Percentiles rank a stretch among this genome's conserved stretches.
These are phyloP conservation scores for Hydraecia micacea DNA, from an alignment of 2,888 invertebrate species.

Conservation along the genomic window DNA sequence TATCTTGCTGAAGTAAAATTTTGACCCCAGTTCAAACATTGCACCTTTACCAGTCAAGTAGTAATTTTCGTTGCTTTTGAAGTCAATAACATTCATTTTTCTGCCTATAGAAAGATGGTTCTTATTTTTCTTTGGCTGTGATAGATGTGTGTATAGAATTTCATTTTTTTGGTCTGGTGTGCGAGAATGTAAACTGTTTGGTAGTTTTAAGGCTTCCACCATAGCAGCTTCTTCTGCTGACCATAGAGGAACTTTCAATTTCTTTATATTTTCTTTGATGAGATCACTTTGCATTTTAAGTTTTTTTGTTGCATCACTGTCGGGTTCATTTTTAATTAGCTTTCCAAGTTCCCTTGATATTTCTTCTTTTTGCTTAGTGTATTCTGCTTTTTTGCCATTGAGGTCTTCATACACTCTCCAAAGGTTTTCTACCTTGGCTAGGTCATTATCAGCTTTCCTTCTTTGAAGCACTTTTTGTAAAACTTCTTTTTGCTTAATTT, in stretches of 20 bases:
- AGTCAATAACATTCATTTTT: conserved; percentile 89
- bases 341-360: conserved; percentile 87
- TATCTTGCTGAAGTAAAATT: conserved; percentile 87
- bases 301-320: conserved; percentile 84
- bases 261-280: conserved; percentile 91
- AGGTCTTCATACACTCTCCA: conserved; percentile 92
- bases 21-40: conserved; percentile 92
- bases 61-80: conserved; percentile 90
- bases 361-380: conserved; percentile 89
- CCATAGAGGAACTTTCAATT: conserved; percentile 91
- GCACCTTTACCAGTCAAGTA: conserved; percentile 93
- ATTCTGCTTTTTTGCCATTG: conserved; percentile 83
- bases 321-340: conserved; percentile 79
- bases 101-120: conserved; percentile 90
- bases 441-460: conserved; percentile 89
- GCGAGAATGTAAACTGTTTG: conserved; percentile 92
- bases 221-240: conserved; percentile 93
- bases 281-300: conserved; percentile 90
- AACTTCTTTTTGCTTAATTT: conserved; percentile 85
- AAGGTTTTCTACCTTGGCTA: conserved; percentile 89
- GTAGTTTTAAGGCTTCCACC: conserved; percentile 91
- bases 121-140: conserved; percentile 77
- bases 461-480: conserved; percentile 89
- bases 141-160: conserved; percentile 76
- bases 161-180: conserved; percentile 89